These are phyloP conservation scores for Chaitophorus viminalis DNA, from an alignment of 2,888 invertebrate species.

Conservation along the genomic window DNA sequence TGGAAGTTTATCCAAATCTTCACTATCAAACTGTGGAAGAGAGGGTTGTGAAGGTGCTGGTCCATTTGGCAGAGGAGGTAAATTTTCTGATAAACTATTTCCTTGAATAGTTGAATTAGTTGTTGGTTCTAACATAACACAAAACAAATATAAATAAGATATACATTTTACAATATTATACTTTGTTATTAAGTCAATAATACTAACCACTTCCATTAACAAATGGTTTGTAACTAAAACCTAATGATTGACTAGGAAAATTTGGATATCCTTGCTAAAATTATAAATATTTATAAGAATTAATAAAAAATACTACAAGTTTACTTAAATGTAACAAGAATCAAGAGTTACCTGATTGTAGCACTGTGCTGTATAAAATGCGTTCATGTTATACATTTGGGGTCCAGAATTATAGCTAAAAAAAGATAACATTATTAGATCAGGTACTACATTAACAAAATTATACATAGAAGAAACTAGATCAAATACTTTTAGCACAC, in stretches of 20 bases:
- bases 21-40: conserved; percentile 32
- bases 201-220: conserved; percentile 40
- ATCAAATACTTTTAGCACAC: not conserved
- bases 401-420: conserved; percentile 41
- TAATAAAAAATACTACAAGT: not conserved
- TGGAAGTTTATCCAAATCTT: conserved; percentile 69
- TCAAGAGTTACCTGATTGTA: conserved; percentile 34
- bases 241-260: conserved; percentile 38
- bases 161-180: not conserved
- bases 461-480: not conserved
- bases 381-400: conserved; percentile 51
- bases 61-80: conserved; percentile 72
- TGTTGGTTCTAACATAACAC: conserved; percentile 44
- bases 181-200: not conserved
- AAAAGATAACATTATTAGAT: not conserved
- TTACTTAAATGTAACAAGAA: not conserved
- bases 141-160: conserved; percentile 26
- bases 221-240: conserved; percentile 45
- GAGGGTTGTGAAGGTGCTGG: conserved; percentile 68
- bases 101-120: conserved; percentile 9
- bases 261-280: conserved; percentile 46
- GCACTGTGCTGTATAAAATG: conserved; percentile 44
- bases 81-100: conserved; percentile 66
- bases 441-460: not conserved
- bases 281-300: conserved; percentile 18